Percentiles rank a stretch among this genome's conserved stretches.
Evolutionary conservation across 2,113 vertebrate species (phyloP).

Genomic region (Fregata magnificens): DNA sequence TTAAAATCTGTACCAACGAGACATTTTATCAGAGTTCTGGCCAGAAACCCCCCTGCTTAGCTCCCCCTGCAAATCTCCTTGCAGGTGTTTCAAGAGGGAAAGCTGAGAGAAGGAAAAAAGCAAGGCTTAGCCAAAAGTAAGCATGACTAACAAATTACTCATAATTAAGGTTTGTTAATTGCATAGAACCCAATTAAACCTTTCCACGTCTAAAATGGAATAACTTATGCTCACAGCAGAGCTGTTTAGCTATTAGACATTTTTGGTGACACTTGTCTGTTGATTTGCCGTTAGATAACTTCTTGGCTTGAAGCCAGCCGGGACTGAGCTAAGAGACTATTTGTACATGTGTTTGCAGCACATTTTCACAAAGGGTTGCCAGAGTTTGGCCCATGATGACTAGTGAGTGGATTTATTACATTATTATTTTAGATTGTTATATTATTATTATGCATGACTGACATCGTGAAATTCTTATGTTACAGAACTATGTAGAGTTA

Average conservation of each 20-base stretch:
- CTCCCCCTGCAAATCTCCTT: not conserved
- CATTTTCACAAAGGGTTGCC: constrained; percentile 57
- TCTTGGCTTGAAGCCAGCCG: not conserved
- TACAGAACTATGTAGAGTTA: constrained; percentile 40
- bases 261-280: constrained; percentile 58
- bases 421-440: constrained; percentile 64
- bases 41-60: not conserved
- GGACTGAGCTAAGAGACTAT: constrained; percentile 34
- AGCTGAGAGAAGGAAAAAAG: constrained; percentile 37
- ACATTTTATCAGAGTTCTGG: constrained; percentile 39
- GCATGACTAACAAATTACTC: constrained; percentile 59
- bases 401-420: constrained; percentile 63
- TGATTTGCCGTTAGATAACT: constrained; percentile 59
- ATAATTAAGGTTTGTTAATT: constrained; percentile 63
- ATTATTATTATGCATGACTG: constrained; percentile 67
- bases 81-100: constrained; percentile 52
- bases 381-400: constrained; percentile 51
- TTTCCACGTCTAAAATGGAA: constrained; percentile 56
- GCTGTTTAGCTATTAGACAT: not conserved
- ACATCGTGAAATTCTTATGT: constrained; percentile 38
- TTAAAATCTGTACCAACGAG: constrained; percentile 21
- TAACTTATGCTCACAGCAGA: constrained; percentile 50
- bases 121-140: constrained; percentile 19
- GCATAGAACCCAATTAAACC: constrained; percentile 52
- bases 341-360: constrained; percentile 48